Evolutionary conservation across 30 jellyfish, hydroid and myxozoan species (phyloP).

Genomic region (Mastigias papua): DNA sequence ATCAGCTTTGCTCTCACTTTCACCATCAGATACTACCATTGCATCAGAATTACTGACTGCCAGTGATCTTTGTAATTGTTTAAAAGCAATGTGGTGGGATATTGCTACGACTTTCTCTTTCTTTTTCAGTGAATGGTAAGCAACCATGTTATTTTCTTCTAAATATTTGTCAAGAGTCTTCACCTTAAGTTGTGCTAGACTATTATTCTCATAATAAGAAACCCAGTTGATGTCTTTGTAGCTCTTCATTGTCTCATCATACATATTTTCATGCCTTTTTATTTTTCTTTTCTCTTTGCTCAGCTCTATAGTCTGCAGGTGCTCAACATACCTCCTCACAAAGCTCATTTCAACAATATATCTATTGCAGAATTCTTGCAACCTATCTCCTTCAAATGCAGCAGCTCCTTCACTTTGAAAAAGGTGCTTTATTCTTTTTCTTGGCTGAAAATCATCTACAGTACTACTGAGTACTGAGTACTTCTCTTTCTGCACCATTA

Average conservation of each 20-base stretch:
- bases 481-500: conserved; percentile 32
- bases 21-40: neutral
- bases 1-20: conserved; percentile 3
- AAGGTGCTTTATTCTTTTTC: conserved; percentile 7
- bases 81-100: neutral
- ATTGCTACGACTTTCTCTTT: conserved; percentile 13
- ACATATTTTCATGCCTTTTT: neutral
- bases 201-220: neutral
- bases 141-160: neutral
- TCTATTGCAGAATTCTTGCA: conserved; percentile 17
- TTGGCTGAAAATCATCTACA: conserved; percentile 50
- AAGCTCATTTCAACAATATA: neutral
- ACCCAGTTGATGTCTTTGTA: conserved; percentile 41
- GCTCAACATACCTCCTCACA: conserved; percentile 8
- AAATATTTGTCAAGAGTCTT: conserved; percentile 31
- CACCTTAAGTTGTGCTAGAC: conserved; percentile 13
- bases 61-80: neutral
- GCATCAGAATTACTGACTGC: neutral
- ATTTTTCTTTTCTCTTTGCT: neutral
- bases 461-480: too few relatives aligned
- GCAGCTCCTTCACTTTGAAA: neutral
- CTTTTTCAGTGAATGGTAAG: neutral
- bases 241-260: conserved; percentile 4
- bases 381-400: neutral
- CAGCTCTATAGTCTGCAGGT: neutral